These are phyloP conservation scores for Sycobia sp. DNA, from an alignment of 1,140 invertebrate genomes.

Conservation along the genomic window DNA sequence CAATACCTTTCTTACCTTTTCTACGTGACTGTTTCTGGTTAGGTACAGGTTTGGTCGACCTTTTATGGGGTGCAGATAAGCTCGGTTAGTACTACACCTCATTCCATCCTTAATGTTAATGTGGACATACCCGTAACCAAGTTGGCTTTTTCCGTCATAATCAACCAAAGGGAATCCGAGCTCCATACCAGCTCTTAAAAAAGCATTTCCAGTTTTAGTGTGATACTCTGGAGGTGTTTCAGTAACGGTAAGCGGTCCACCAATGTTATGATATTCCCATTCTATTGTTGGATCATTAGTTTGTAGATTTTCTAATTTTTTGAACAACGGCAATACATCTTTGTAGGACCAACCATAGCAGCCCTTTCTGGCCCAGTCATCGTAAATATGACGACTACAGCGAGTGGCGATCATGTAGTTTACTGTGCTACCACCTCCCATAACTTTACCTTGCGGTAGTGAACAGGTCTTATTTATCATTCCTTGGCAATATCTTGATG, in stretches of 20 bases:
- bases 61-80: slow-evolving; percentile 72
- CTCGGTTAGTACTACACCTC: slow-evolving; percentile 70
- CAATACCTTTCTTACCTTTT: not conserved
- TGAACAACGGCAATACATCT: slow-evolving; percentile 62
- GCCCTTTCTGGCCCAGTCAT: slow-evolving; percentile 62
- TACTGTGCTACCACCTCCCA: slow-evolving; percentile 9
- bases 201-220: not conserved
- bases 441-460: slow-evolving; percentile 5
- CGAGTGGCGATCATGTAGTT: slow-evolving; percentile 18
- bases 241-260: slow-evolving; percentile 7
- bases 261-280: slow-evolving; percentile 2
- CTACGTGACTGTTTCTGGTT: slow-evolving; percentile 29
- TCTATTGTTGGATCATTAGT: slow-evolving; percentile 1
- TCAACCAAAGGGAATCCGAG: slow-evolving; percentile 13
- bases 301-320: slow-evolving; percentile 54
- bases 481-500: slow-evolving; percentile 1
- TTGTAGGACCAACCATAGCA: slow-evolving; percentile 66
- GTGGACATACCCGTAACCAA: slow-evolving; percentile 65
- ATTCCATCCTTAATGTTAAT: slow-evolving; percentile 65
- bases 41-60: slow-evolving; percentile 72
- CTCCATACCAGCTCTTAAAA: slow-evolving; percentile 7
- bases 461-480: not conserved
- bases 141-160: slow-evolving; percentile 43
- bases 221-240: slow-evolving; percentile 30
- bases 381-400: slow-evolving; percentile 53